Conservation (phyloP, 2,797 vertebrate species). For the Clarias laeviceps region DNA sequence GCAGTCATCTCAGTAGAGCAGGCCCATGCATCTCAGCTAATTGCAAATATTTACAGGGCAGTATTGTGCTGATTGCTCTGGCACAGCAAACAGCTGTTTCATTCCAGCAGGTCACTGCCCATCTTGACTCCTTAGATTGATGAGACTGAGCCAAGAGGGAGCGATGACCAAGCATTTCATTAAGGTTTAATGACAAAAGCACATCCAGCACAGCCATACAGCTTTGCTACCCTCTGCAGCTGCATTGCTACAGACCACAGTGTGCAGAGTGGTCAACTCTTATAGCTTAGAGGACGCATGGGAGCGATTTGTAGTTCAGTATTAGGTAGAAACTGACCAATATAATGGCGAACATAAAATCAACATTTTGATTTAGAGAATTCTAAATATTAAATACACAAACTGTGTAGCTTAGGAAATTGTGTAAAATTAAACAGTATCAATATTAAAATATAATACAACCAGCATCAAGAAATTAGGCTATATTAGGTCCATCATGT, state of each 20-base stretch:
- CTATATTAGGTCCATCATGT: background rate
- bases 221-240: constrained; percentile 7
- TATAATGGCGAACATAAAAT: background rate
- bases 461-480: background rate
- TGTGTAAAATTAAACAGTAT: background rate
- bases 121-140: constrained; percentile 46
- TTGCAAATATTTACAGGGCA: constrained; percentile 55
- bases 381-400: constrained; percentile 2
- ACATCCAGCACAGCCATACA: constrained; percentile 39
- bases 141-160: constrained; percentile 41
- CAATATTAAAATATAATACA: background rate
- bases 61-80: constrained; percentile 39
- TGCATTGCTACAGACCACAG: constrained; percentile 15
- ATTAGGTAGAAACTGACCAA: background rate
- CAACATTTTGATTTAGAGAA: constrained; percentile 6
- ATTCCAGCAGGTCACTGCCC: constrained; percentile 41
- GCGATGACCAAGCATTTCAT: constrained; percentile 56
- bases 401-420: background rate
- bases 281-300: background rate
- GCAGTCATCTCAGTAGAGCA: constrained; percentile 32
- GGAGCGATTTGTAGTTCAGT: background rate
- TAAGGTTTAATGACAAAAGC: constrained; percentile 44
- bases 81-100: constrained; percentile 46
- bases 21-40: constrained; percentile 41
- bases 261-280: background rate